Percentiles rank a stretch among this genome's conserved stretches.
Conservation (phyloP, 2,888 invertebrate species). For the Sinotaia quadrata region DNA sequence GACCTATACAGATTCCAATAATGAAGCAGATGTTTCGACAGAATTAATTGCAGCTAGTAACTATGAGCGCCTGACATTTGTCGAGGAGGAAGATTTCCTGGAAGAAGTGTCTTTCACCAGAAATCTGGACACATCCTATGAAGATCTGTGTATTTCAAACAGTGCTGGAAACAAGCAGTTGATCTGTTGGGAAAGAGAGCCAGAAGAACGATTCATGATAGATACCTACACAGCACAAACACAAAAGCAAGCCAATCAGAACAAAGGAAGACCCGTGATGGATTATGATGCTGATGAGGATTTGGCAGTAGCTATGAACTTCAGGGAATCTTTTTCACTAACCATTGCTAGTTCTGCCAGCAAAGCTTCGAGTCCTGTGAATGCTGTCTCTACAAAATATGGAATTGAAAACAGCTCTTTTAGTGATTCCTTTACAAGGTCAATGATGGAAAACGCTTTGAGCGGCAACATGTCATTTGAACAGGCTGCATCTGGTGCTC, state of each 20-base stretch:
- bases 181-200: neutral
- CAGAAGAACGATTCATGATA: neutral
- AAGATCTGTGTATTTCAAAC: neutral
- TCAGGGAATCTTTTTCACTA: slow-evolving; percentile 49
- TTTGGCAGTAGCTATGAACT: slow-evolving; percentile 77
- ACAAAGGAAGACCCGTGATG: neutral
- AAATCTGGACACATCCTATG: slow-evolving; percentile 6
- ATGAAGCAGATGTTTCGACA: slow-evolving; percentile 33
- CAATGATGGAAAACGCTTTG: slow-evolving; percentile 56
- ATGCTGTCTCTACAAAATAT: neutral
- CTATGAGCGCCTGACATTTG: slow-evolving; percentile 48
- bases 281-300: slow-evolving; percentile 76
- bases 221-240: too few species aligned
- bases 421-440: slow-evolving; percentile 57
- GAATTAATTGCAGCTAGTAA: slow-evolving; percentile 57
- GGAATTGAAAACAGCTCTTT: slow-evolving; percentile 20
- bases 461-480: slow-evolving; percentile 25
- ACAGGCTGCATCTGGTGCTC: neutral
- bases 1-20: too few species aligned
- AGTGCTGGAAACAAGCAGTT: neutral
- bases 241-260: neutral
- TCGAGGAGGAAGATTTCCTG: slow-evolving; percentile 38
- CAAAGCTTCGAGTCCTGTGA: slow-evolving; percentile 7
- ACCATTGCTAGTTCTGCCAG: neutral
- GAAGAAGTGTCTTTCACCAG: neutral